phyloP scores from a whole-genome alignment of 2,797 vertebrate genomes.

The Tokudaia tokunoshimensis region DNA sequence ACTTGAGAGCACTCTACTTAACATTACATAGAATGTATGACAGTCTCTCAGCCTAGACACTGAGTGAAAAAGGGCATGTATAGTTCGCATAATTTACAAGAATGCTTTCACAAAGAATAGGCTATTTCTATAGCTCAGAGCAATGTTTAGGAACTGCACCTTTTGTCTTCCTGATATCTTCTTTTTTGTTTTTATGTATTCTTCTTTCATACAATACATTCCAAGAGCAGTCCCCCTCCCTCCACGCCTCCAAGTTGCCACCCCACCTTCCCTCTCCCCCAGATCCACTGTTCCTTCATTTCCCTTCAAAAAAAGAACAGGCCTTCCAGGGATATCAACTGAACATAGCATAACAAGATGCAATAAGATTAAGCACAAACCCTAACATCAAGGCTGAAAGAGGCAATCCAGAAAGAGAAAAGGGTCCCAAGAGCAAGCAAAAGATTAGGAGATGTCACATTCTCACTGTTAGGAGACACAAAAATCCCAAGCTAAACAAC shows the following conservation, averaged over 20 bases:
- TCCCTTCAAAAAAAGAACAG: neutral
- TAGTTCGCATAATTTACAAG: neutral
- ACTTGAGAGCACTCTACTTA: neutral
- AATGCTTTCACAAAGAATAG: neutral
- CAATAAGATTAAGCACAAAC: neutral
- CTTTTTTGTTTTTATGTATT: neutral
- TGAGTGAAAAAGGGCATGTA: neutral
- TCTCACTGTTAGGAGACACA: neutral
- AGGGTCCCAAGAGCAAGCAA: neutral
- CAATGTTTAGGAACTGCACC: slow-evolving; percentile 10
- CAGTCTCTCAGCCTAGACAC: accelerated
- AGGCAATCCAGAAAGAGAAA: neutral
- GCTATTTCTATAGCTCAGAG: neutral
- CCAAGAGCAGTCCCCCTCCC: too few species aligned
- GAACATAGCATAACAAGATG: neutral
- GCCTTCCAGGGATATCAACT: too few species aligned
- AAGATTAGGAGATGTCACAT: neutral
- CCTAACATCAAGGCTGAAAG: neutral
- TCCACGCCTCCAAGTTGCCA: neutral
- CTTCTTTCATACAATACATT: neutral
- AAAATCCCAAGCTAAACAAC: neutral
- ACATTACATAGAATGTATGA: neutral
- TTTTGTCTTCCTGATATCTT: slow-evolving; percentile 5
- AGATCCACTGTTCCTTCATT: neutral
- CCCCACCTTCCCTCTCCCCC: too few species aligned